Conservation (phyloP, 2,113 vertebrate genomes). For the Pimephales promelas region DNA sequence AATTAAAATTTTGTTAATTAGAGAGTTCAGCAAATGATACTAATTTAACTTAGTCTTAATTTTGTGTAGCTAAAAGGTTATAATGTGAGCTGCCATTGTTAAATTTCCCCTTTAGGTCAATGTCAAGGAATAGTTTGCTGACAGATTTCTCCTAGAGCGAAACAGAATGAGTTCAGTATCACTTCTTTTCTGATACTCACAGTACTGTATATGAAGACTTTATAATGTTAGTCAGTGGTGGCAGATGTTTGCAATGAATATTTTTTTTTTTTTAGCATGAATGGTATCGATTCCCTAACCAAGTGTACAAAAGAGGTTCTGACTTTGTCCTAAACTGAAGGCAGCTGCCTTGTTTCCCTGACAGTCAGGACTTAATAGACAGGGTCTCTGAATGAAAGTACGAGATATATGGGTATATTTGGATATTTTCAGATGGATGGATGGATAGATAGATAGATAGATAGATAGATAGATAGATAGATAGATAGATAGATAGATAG, state of each 20-base stretch:
- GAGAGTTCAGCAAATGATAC: background rate
- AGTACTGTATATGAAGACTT: background rate
- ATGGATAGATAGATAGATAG: background rate
- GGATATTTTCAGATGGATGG: background rate
- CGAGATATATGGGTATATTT: background rate
- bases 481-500: too few species aligned
- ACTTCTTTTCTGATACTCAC: background rate
- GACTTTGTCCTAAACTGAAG: conserved; percentile 16
- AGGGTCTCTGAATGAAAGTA: background rate
- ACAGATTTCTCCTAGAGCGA: conserved; percentile 41
- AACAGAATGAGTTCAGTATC: background rate
- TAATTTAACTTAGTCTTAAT: background rate
- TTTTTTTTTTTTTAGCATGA: background rate
- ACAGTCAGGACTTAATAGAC: background rate
- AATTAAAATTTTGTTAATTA: background rate
- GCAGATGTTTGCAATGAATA: conserved; percentile 47
- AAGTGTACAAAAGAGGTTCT: background rate
- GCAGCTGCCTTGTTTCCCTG: background rate
- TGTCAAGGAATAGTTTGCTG: conserved; percentile 32
- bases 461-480: background rate
- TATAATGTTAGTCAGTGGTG: conserved; percentile 32
- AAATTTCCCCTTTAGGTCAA: background rate
- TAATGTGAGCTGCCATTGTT: background rate
- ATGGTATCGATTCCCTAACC: background rate
- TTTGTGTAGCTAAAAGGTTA: background rate